These are phyloP conservation scores for Palythoa grandis DNA, from an alignment of 92 coral and sea anemone genomes.

Conservation along the genomic window DNA sequence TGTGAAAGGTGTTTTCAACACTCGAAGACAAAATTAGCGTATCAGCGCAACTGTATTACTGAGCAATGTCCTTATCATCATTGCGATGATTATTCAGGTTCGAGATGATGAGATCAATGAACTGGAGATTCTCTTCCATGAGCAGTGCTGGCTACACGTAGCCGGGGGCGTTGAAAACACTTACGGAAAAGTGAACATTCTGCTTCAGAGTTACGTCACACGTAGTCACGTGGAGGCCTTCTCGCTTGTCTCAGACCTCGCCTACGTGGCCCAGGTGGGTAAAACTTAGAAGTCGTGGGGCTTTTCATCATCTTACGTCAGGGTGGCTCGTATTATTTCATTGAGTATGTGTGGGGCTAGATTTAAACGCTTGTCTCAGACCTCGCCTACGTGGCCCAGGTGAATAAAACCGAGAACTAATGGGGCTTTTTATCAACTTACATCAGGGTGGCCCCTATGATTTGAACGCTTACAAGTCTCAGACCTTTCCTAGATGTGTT, in stretches of 20 bases:
- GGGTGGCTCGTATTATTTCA: no score
- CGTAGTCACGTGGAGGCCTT: slow-evolving; percentile 87
- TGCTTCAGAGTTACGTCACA: slow-evolving; percentile 91
- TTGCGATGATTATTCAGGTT: slow-evolving; percentile 58
- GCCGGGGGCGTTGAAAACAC: slow-evolving; percentile 94
- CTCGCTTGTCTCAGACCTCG: slow-evolving; percentile 96
- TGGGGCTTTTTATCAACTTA: no score
- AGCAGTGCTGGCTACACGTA: slow-evolving; percentile 73
- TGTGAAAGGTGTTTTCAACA: neutral
- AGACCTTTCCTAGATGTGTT: no score
- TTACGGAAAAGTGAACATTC: slow-evolving; percentile 91
- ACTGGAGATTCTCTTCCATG: slow-evolving; percentile 74
- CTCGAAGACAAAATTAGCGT: neutral
- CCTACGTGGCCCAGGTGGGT: slow-evolving; percentile 93
- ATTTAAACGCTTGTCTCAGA: slow-evolving; percentile 83
- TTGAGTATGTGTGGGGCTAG: no score
- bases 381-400: slow-evolving; percentile 95
- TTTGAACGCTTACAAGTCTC: no score
- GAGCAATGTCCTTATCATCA: neutral
- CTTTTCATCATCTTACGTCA: no score
- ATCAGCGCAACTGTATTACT: no score
- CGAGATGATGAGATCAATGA: slow-evolving; percentile 94
- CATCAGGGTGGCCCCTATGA: no score
- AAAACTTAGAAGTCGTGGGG: no score
- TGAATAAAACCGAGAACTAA: neutral